phyloP scores from a whole-genome alignment of 2,113 vertebrate genomes.

The Nansenia antarctica region DNA sequence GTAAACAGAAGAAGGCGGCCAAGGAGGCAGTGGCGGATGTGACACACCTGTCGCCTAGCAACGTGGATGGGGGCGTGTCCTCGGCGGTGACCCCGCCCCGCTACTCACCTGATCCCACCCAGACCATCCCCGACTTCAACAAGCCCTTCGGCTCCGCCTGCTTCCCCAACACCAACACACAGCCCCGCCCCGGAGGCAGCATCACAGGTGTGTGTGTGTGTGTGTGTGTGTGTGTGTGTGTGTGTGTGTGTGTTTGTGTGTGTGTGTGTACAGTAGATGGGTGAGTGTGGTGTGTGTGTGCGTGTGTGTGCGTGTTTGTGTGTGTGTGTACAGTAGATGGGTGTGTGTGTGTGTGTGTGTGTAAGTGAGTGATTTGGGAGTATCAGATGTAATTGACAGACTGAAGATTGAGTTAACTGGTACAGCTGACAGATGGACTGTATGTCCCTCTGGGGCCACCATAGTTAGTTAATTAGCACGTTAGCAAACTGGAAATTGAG shows the following conservation, averaged over 20 bases:
- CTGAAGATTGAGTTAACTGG: not conserved
- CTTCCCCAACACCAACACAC: slow-evolving; percentile 54
- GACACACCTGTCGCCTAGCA: slow-evolving; percentile 47
- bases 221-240: not conserved
- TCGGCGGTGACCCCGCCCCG: slow-evolving; percentile 45
- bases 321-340: too few species aligned
- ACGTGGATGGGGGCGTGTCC: slow-evolving; percentile 42
- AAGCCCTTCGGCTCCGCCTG: slow-evolving; percentile 53
- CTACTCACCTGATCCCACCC: slow-evolving; percentile 83
- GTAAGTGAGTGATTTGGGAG: too few species aligned
- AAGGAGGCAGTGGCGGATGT: slow-evolving; percentile 58
- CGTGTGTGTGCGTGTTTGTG: too few species aligned
- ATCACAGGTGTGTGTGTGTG: slow-evolving; percentile 68
- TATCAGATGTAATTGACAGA: too few species aligned
- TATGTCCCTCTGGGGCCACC: not conserved
- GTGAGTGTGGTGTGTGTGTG: too few species aligned
- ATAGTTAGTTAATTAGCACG: not conserved
- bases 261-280: too few species aligned
- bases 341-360: too few species aligned
- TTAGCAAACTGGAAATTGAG: too few species aligned
- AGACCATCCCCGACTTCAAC: slow-evolving; percentile 63
- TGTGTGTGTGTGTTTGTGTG: too few species aligned
- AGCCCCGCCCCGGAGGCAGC: slow-evolving; percentile 51
- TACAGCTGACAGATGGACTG: too few species aligned
- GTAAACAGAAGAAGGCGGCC: slow-evolving; percentile 80